Percentiles rank a stretch among this genome's conserved stretches.
These are phyloP conservation scores for Octomys mimax DNA, from an alignment of 2,797 vertebrate species.

Conservation along the genomic window DNA sequence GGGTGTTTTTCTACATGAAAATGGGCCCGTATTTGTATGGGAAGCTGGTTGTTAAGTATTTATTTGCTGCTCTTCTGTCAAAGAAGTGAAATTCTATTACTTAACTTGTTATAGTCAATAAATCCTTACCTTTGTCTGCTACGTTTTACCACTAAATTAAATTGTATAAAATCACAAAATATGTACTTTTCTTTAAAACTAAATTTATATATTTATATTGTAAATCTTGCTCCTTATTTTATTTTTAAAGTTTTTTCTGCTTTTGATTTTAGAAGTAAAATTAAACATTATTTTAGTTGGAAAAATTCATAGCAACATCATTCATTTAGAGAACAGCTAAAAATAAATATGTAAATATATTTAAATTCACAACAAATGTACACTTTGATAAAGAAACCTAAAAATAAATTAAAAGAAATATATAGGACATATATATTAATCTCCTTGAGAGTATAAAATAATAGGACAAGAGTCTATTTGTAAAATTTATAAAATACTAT, in stretches of 20 bases:
- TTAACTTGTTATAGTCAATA: slow-evolving; percentile 89
- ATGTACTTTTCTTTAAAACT: slow-evolving; percentile 82
- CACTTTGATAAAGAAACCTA: slow-evolving; percentile 15
- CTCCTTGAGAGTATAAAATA: neutral
- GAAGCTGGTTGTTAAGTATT: slow-evolving; percentile 87
- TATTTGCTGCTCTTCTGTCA: slow-evolving; percentile 87
- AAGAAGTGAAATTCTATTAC: slow-evolving; percentile 89
- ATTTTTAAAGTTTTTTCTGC: neutral
- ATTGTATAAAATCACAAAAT: slow-evolving; percentile 74
- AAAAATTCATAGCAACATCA: slow-evolving; percentile 81
- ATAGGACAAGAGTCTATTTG: neutral
- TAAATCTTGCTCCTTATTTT: slow-evolving; percentile 80
- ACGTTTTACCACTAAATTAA: slow-evolving; percentile 84
- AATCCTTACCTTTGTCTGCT: slow-evolving; percentile 88
- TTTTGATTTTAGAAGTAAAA: slow-evolving; percentile 79
- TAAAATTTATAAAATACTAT: neutral
- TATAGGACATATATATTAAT: neutral
- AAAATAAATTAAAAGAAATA: neutral
- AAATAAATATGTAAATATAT: neutral
- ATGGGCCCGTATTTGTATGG: slow-evolving; percentile 86
- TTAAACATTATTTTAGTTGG: slow-evolving; percentile 82
- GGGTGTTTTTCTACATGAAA: slow-evolving; percentile 84
- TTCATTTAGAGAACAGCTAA: slow-evolving; percentile 69
- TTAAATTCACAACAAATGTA: neutral
- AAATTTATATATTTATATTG: slow-evolving; percentile 80